Evolutionary conservation across 2,113 vertebrate genomes (phyloP).

Genomic region (Varanus komodoensis): DNA sequence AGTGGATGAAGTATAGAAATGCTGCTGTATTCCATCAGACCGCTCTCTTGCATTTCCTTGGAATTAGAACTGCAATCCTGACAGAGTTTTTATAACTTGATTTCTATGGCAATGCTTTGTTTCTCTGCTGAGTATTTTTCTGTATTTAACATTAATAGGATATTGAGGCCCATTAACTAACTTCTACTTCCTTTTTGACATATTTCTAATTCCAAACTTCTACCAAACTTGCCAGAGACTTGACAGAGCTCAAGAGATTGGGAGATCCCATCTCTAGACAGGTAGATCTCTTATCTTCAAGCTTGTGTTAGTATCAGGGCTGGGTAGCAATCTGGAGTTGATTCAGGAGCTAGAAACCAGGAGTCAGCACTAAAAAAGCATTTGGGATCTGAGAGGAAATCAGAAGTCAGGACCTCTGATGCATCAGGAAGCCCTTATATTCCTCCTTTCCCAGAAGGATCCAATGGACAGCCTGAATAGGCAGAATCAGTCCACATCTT

Average conservation of each 20-base stretch:
- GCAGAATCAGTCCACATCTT: too few species aligned
- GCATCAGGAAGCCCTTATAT: too few species aligned
- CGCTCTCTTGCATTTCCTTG: background rate
- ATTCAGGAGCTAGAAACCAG: too few species aligned
- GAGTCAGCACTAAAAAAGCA: too few species aligned
- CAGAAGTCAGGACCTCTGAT: too few species aligned
- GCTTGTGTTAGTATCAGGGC: background rate
- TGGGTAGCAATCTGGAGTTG: too few species aligned
- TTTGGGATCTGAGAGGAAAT: too few species aligned
- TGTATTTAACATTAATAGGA: slow-evolving; percentile 57
- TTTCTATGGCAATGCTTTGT: slow-evolving; percentile 71
- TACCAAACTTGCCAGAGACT: background rate
- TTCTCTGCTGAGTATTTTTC: slow-evolving; percentile 56
- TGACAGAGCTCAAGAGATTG: background rate
- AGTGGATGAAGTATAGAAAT: background rate
- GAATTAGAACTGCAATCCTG: background rate
- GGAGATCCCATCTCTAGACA: background rate
- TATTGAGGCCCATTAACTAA: background rate
- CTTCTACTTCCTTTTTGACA: background rate
- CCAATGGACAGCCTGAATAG: too few species aligned
- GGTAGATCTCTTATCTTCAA: background rate
- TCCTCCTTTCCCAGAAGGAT: too few species aligned
- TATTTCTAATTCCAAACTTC: background rate
- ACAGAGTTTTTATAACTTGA: background rate
- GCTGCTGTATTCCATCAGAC: background rate